Conservation (phyloP, 2,113 vertebrate genomes). For the Progne subis region DNA sequence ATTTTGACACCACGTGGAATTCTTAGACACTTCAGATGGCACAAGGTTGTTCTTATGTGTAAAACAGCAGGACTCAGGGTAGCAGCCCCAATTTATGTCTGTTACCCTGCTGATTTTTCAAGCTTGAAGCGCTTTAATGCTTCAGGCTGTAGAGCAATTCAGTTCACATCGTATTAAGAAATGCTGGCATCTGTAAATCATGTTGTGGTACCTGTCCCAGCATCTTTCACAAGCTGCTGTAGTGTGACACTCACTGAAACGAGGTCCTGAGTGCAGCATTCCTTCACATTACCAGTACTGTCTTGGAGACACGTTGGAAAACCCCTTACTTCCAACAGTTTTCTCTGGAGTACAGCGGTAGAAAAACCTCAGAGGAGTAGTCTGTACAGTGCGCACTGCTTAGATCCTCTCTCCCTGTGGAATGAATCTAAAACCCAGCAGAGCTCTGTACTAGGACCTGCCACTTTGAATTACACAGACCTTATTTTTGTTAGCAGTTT, state of each 20-base stretch:
- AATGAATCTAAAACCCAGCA: not conserved
- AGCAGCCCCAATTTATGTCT: not conserved
- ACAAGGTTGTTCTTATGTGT: not conserved
- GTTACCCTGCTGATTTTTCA: not conserved
- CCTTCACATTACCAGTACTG: not conserved
- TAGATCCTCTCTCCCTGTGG: not conserved
- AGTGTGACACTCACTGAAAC: not conserved
- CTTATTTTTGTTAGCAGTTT: not conserved
- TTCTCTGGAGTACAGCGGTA: not conserved
- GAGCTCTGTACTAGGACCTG: not conserved
- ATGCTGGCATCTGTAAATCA: not conserved
- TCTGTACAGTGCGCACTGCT: not conserved
- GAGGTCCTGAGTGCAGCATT: not conserved
- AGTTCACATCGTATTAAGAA: not conserved
- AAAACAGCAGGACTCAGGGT: not conserved
- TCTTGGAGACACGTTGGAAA: not conserved
- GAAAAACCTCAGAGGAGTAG: not conserved
- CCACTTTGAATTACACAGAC: not conserved
- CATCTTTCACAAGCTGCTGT: not conserved
- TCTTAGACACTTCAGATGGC: not conserved
- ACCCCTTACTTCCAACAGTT: not conserved
- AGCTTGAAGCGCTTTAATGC: not conserved
- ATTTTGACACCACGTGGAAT: not conserved
- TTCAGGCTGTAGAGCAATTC: not conserved
- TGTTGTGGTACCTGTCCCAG: not conserved